Evolutionary conservation across 2,113 vertebrate species (phyloP).

Genomic region (Istiophorus platypterus): DNA sequence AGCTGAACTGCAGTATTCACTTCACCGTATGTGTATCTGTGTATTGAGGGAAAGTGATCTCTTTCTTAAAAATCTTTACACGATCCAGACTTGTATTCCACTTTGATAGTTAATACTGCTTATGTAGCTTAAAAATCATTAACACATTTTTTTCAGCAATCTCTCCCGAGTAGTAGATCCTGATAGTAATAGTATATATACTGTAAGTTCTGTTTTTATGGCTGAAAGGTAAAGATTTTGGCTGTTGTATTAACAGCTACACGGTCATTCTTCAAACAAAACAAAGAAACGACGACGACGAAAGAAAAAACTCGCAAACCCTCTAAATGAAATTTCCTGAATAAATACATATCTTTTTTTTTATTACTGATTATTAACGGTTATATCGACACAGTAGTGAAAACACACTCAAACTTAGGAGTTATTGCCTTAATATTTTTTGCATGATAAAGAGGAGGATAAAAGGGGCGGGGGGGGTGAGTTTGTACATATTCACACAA

Average conservation of each 20-base stretch:
- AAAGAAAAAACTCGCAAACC: conserved; percentile 64
- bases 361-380: conserved; percentile 50
- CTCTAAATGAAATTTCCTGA: conserved; percentile 72
- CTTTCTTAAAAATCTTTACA: conserved; percentile 12
- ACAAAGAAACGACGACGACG: conserved; percentile 39
- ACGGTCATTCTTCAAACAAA: conserved; percentile 57
- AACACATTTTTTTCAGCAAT: conserved; percentile 32
- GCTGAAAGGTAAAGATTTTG: conserved; percentile 76
- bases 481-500: conserved; percentile 73
- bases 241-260: conserved; percentile 58
- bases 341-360: conserved; percentile 65
- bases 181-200: conserved; percentile 63
- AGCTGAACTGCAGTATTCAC: conserved; percentile 41
- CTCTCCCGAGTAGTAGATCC: conserved; percentile 42
- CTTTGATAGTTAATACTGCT: conserved; percentile 20
- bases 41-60: conserved; percentile 2
- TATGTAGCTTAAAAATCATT: conserved; percentile 17
- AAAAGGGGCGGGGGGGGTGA: conserved; percentile 34
- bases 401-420: conserved; percentile 79
- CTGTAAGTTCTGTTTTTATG: conserved; percentile 74
- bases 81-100: conserved; percentile 3
- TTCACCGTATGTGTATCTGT: conserved; percentile 9
- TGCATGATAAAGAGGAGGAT: conserved; percentile 73
- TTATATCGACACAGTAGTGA: conserved; percentile 70
- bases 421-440: conserved; percentile 84